Conservation (phyloP, 2,797 vertebrate genomes). For the Glyptemys insculpta region DNA sequence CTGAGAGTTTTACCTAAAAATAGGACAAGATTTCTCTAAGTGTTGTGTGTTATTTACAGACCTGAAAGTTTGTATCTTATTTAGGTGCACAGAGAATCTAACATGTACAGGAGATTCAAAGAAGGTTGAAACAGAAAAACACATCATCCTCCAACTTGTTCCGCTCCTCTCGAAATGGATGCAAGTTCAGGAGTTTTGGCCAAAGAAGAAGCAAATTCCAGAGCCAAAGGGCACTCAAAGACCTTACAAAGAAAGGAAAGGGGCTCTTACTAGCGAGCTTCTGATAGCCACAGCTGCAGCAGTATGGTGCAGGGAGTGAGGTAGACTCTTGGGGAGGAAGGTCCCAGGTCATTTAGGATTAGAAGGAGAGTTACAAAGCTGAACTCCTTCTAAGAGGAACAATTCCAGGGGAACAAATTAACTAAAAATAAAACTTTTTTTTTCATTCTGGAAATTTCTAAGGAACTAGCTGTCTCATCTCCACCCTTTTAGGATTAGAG, state of each 20-base stretch:
- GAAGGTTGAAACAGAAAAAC: not conserved
- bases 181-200: accelerated
- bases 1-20: not conserved
- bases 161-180: not conserved
- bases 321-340: not conserved
- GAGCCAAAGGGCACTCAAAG: not conserved
- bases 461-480: not conserved
- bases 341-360: not conserved
- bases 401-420: not conserved
- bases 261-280: not conserved
- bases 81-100: not conserved
- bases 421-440: not conserved
- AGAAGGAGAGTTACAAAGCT: not conserved
- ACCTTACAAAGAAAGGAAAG: not conserved
- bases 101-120: not conserved
- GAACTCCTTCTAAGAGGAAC: not conserved
- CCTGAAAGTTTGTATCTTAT: not conserved
- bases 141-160: not conserved
- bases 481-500: too few relatives aligned
- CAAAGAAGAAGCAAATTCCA: not conserved
- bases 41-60: not conserved
- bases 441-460: not conserved
- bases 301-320: not conserved
- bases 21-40: not conserved
- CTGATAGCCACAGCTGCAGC: not conserved